Percentiles rank a stretch among this genome's conserved stretches.
Evolutionary conservation across 2,113 vertebrate species (phyloP).

Genomic region (Pitta sordida): DNA sequence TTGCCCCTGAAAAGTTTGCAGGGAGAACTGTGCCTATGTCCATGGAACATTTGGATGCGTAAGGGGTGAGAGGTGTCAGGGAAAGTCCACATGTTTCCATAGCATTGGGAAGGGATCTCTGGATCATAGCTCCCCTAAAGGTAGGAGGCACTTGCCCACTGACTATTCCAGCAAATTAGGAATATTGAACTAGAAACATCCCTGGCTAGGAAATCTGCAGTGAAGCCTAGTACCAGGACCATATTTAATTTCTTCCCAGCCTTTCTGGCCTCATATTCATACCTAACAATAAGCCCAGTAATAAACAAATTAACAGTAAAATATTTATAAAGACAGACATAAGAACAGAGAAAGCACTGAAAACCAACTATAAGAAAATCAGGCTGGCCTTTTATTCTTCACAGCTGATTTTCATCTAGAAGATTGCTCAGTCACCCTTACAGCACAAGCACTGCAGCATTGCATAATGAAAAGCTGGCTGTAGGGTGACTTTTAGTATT

Average conservation of each 20-base stretch:
- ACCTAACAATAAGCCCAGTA: background rate
- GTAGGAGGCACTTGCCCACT: background rate
- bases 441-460: slow-evolving; percentile 11
- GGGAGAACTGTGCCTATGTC: background rate
- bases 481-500: background rate
- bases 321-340: background rate
- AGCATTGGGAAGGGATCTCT: rapidly evolving
- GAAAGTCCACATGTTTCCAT: background rate
- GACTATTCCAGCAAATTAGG: background rate
- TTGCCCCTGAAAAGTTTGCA: background rate
- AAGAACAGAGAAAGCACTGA: background rate
- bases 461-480: slow-evolving; percentile 26
- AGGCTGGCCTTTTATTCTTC: background rate
- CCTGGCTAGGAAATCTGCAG: background rate
- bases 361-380: background rate
- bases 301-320: background rate
- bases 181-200: background rate
- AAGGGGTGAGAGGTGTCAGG: rapidly evolving
- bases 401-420: background rate
- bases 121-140: background rate
- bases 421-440: slow-evolving; percentile 43
- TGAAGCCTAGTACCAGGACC: background rate
- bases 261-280: background rate
- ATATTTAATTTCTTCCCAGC: background rate
- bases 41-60: rapidly evolving